phyloP scores from a whole-genome alignment of 2,888 invertebrate genomes.

The Pheosia tremula region DNA sequence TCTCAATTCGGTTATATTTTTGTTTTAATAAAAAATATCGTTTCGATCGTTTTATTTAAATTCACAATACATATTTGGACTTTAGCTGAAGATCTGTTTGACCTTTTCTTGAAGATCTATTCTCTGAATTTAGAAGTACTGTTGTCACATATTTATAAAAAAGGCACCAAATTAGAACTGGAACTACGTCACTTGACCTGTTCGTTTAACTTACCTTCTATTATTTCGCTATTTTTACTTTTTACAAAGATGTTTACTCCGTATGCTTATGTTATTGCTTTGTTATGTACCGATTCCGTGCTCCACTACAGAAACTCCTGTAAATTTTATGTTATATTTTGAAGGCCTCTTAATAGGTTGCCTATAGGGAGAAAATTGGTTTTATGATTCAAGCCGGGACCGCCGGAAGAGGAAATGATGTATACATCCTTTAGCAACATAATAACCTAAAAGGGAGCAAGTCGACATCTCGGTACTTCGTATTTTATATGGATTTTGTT shows the following conservation, averaged over 20 bases:
- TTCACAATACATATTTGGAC: neutral
- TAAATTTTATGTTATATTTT: conserved; percentile 27
- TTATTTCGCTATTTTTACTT: no score
- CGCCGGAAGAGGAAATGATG: conserved; percentile 43
- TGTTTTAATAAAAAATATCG: no score
- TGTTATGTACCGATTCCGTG: conserved; percentile 16
- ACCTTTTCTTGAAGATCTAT: no score
- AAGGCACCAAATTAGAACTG: no score
- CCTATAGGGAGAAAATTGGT: conserved; percentile 46
- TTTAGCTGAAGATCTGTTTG: neutral
- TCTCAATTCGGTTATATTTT: no score
- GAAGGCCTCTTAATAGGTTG: conserved; percentile 31
- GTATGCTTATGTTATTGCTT: neutral
- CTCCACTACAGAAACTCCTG: conserved; percentile 18
- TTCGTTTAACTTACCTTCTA: no score
- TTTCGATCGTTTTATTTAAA: no score
- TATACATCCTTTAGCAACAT: conserved; percentile 34
- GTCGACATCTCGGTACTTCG: conserved; percentile 3
- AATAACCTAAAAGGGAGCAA: conserved; percentile 23
- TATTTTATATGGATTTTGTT: neutral
- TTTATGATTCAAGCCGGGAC: conserved; percentile 40
- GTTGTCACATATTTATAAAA: no score
- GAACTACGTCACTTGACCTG: no score
- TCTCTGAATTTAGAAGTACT: no score
- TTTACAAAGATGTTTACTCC: neutral